Evolutionary conservation across 2,113 vertebrate species (phyloP).

Genomic region (Callionymus lyra): DNA sequence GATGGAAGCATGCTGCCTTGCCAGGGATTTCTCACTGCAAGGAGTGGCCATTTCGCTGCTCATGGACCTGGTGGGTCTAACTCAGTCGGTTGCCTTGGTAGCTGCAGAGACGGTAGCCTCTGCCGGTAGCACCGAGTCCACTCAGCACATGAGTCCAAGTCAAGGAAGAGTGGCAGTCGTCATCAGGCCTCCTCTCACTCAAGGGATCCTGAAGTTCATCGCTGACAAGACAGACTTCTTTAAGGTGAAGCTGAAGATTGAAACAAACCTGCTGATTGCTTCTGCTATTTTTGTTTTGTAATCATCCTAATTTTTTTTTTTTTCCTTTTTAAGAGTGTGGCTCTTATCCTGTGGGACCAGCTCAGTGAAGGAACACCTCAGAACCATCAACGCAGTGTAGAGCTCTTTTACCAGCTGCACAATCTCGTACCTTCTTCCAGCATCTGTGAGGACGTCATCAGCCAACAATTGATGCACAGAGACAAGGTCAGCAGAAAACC

Average conservation of each 20-base stretch:
- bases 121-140: constrained; percentile 63
- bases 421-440: constrained; percentile 93
- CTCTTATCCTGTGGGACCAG: constrained; percentile 89
- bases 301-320: neutral
- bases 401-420: constrained; percentile 96
- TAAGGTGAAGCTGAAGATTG: constrained; percentile 68
- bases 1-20: constrained; percentile 86
- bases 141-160: constrained; percentile 85
- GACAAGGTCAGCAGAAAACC: constrained; percentile 75
- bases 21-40: constrained; percentile 80
- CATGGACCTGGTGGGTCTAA: constrained; percentile 91
- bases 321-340: constrained; percentile 71
- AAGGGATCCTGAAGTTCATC: constrained; percentile 87
- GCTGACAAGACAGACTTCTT: constrained; percentile 93
- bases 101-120: constrained; percentile 75
- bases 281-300: neutral
- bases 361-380: constrained; percentile 86
- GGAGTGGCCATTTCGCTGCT: constrained; percentile 86
- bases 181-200: constrained; percentile 91
- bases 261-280: too few relatives aligned
- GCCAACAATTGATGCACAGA: constrained; percentile 91
- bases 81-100: constrained; percentile 88
- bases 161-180: constrained; percentile 94
- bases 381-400: constrained; percentile 93
- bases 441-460: constrained; percentile 97